Conservation (phyloP, 2,797 vertebrate genomes). For the Hippoglossus hippoglossus region DNA sequence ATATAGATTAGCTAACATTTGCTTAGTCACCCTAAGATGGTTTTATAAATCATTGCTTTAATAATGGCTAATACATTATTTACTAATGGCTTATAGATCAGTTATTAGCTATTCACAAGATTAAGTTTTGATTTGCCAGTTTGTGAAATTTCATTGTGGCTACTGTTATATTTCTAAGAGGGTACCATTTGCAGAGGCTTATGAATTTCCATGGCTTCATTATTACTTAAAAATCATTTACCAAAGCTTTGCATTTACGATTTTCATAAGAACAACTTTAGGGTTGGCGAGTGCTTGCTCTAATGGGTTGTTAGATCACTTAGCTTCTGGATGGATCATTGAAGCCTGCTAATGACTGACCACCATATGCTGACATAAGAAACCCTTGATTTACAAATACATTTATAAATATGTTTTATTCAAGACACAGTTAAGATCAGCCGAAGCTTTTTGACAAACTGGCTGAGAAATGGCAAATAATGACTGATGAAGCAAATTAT, state of each 20-base stretch:
- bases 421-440: not conserved
- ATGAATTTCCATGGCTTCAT: not conserved
- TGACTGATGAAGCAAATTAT: not conserved
- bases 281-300: not conserved
- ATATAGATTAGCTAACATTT: not conserved
- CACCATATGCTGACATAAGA: not conserved
- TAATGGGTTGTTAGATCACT: not conserved
- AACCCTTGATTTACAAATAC: not conserved
- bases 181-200: not conserved
- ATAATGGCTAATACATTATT: not conserved
- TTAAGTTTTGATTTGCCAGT: not conserved
- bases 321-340: not conserved
- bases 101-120: no score
- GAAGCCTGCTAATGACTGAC: not conserved
- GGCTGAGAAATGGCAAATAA: not conserved
- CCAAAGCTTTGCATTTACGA: not conserved
- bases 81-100: not conserved
- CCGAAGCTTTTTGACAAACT: not conserved
- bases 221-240: not conserved
- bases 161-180: no score
- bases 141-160: not conserved
- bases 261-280: not conserved
- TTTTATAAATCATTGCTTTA: not conserved
- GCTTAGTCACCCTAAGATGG: not conserved
- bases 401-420: not conserved